Evolutionary conservation across 2,888 invertebrate species (phyloP), one percentile per base, ranked within the genome.

Genomic region (Cheilosia vernalis): DNA sequence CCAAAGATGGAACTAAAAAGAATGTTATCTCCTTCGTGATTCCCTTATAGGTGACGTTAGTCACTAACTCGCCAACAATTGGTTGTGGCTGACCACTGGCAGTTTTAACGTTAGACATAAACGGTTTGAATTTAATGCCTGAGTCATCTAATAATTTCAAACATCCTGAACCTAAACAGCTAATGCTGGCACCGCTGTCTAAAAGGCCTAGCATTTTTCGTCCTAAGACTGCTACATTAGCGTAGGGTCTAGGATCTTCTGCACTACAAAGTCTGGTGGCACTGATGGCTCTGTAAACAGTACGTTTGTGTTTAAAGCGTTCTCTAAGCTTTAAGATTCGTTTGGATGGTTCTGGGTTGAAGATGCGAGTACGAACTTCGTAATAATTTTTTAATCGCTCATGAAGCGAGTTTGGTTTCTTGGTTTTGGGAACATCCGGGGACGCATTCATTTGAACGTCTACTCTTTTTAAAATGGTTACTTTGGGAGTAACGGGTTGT

Each of bases 11-110:
- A 15, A 53, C 53, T 24, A 53, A n/a, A 21, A 21, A 17, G 37
- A 42, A 53, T 7, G 24, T 17, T 1, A 69, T 21, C 30, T 37
- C 33, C 9, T 69, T 69, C 1, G 56, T 15, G 6, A 10, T 10
- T 15, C 44, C 30, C 33, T 69, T 69, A 44, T 69, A 56, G 2
- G 17, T 15, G 4, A 58, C 5, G 2, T 6, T 47, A 0, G 58
- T 37, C 4, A 24, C 27, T 40, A 60, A 1, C 24, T 70, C 58
- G 5, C 69, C 69, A 7, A 70, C 21, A 15, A 70, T 70, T 5
- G 33, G 15, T n/a, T 70, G 69, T 21, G 58, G 6, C 7, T 70
- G 58, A 10, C 69, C 69, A 70, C 69, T 37, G 1, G 69, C 69
- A n/a, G 69, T 70, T 24, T 37, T 58, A 1, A 69, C 56, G 1